These are phyloP conservation scores for Pandemis cinnamomeana DNA, from an alignment of 2,888 invertebrate species.

Conservation along the genomic window DNA sequence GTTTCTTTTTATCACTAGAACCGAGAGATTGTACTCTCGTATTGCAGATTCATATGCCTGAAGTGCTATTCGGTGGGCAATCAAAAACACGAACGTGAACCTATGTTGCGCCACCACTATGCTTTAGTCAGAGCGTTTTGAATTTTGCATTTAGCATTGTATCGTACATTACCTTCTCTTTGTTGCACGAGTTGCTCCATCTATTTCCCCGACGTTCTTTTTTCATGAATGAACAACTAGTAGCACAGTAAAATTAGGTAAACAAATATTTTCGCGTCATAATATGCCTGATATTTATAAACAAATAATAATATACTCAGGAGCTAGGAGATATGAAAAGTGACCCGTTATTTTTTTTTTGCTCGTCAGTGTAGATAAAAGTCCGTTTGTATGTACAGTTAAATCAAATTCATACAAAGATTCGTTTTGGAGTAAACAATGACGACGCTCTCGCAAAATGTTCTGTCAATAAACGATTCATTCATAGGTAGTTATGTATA, in stretches of 20 bases:
- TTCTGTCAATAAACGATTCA: too few relatives aligned
- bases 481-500: too few relatives aligned
- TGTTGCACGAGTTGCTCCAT: constrained; percentile 2
- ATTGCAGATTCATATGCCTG: constrained; percentile 64
- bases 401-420: too few relatives aligned
- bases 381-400: too few relatives aligned
- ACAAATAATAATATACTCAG: too few relatives aligned
- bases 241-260: background rate
- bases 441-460: too few relatives aligned
- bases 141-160: constrained; percentile 66
- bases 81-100: constrained; percentile 72
- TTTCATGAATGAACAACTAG: background rate
- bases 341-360: too few relatives aligned
- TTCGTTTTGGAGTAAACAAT: too few relatives aligned
- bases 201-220: constrained; percentile 11
- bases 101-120: constrained; percentile 62
- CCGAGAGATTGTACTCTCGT: constrained; percentile 46
- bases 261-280: background rate
- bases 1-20: constrained; percentile 46
- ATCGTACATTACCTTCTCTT: constrained; percentile 15
- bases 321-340: too few relatives aligned
- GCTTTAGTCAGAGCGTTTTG: constrained; percentile 70
- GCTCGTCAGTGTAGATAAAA: too few relatives aligned
- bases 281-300: too few relatives aligned
- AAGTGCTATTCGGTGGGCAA: constrained; percentile 71